Base-by-base conservation (phyloP, 2,113 vertebrate genomes). In the Coracopsis vasa region DNA sequence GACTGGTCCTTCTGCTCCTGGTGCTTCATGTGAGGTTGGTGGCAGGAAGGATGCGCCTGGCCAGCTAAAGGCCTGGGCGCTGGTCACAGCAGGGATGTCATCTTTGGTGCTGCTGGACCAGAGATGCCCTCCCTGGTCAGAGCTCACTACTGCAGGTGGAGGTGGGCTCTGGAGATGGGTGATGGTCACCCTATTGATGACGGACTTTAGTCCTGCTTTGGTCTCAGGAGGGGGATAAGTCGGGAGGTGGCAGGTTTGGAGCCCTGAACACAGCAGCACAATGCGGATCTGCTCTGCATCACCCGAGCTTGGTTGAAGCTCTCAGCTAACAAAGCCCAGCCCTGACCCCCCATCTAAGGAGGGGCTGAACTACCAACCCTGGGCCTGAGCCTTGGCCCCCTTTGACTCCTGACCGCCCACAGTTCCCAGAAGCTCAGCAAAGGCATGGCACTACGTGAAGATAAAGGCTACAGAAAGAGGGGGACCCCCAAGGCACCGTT, bases 361-460 rank as follows among this genome's bases (percentile, higher is more conserved):
- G 62, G 56, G 25, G 27, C 8, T 39, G 50, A 74, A 56, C 60
- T 58, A 33, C 51, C 41, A 47, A 17, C 33, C 65, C 72, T 5
- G 44, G 71, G 37, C 86, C 37, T 19, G 48, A 2, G 14, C 35
- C 62, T 80, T 2, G 7, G 50, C 42, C 51, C 69, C 13, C 33
- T 48, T 18, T 47, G 53, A 27, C 48, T 79, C 82, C 64, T 33
- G 80, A 54, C 72, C 2, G 1, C 58, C 84, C 7, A 1, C 42
- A 61, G 84, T 35, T 65, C 79, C 77, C 92, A 70, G 51, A 64
- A 95, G 90, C 90, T 96, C 94, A 88, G 93, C 88, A 45, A 89
- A 94, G 83, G 50, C 61, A 27, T 29, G 80, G 83, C 78, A 35
- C 95, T 94, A 95, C 3, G 6, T 80, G 88, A 80, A 91, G 90